These are phyloP conservation scores for Tetragonula clypearis DNA, from an alignment of 1,140 invertebrate species.

Conservation along the genomic window DNA sequence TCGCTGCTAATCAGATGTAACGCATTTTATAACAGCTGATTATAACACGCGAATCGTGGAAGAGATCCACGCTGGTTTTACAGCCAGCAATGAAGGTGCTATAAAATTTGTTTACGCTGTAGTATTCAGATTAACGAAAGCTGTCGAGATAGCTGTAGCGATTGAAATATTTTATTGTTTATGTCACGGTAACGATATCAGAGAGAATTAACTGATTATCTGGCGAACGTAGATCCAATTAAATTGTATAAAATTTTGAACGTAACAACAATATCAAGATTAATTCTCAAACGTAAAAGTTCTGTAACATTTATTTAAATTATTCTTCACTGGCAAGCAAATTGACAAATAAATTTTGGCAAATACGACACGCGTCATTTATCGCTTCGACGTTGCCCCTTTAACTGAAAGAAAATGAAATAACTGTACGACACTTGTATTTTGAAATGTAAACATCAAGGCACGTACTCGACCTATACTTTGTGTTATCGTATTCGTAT, in stretches of 20 bases:
- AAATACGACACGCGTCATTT: background rate
- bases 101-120: constrained; percentile 40
- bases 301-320: background rate
- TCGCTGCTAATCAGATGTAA: constrained; percentile 4
- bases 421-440: background rate
- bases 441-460: constrained; percentile 19
- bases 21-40: constrained; percentile 27
- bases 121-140: constrained; percentile 22
- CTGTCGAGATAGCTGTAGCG: background rate
- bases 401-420: constrained; percentile 11
- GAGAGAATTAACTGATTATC: background rate
- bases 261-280: background rate
- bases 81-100: constrained; percentile 20
- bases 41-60: constrained; percentile 3
- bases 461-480: constrained; percentile 4
- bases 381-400: background rate
- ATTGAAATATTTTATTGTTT: constrained; percentile 1
- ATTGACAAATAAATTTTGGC: no score
- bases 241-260: background rate
- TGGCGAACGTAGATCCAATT: background rate
- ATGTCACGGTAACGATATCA: background rate
- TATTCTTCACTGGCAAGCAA: no score
- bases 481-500: background rate
- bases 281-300: background rate
- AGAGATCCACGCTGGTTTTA: constrained; percentile 19